Conservation (phyloP, 2,888 invertebrate species). For the Drosophila yooni region DNA sequence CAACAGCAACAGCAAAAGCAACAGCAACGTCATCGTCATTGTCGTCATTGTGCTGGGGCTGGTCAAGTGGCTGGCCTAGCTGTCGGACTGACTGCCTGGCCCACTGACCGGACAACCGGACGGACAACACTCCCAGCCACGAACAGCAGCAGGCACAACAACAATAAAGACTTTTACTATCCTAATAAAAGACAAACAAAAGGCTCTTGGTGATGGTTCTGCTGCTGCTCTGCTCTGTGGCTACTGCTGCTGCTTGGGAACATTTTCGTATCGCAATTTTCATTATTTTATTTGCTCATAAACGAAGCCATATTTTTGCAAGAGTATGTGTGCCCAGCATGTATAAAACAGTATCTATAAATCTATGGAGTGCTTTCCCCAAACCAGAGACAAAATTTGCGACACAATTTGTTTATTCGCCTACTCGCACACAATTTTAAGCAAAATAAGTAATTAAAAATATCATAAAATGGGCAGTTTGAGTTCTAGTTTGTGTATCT, state of each 20-base stretch:
- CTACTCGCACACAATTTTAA: slow-evolving; percentile 62
- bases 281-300: slow-evolving; percentile 85
- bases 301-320: slow-evolving; percentile 79
- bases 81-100: slow-evolving; percentile 20
- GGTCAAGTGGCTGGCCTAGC: slow-evolving; percentile 66
- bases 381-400: slow-evolving; percentile 24
- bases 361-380: slow-evolving; percentile 35
- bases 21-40: slow-evolving; percentile 68
- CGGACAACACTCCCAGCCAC: slow-evolving; percentile 33
- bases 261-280: slow-evolving; percentile 82
- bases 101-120: slow-evolving; percentile 9
- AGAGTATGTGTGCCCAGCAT: slow-evolving; percentile 52
- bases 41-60: slow-evolving; percentile 68
- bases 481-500: slow-evolving; percentile 8
- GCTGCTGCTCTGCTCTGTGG: slow-evolving; percentile 30
- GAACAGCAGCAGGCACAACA: slow-evolving; percentile 50
- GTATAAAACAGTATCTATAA: slow-evolving; percentile 43
- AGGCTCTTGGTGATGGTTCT: slow-evolving; percentile 60
- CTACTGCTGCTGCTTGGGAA: slow-evolving; percentile 39
- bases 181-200: slow-evolving; percentile 84
- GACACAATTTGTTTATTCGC: slow-evolving; percentile 65
- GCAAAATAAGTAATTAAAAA: slow-evolving; percentile 77
- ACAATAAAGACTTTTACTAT: slow-evolving; percentile 83
- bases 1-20: background rate
- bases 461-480: slow-evolving; percentile 64